These are phyloP conservation scores for Cyclura pinguis DNA, from an alignment of 2,797 vertebrate genomes.

Conservation along the genomic window DNA sequence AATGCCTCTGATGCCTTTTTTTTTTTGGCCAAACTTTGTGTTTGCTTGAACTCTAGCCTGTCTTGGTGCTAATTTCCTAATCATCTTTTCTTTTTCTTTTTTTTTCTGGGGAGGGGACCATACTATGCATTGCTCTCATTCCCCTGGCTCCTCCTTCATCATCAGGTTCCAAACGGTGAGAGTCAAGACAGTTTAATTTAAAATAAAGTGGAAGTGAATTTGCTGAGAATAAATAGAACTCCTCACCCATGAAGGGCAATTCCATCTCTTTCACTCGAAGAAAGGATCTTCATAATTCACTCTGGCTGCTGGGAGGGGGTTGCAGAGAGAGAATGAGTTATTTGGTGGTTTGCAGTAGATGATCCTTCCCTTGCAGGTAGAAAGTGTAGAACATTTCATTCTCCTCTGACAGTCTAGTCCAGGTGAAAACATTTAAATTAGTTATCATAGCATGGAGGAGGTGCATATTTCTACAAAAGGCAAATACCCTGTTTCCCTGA, in stretches of 20 bases:
- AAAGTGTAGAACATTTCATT: constrained; percentile 8
- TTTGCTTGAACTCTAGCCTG: neutral
- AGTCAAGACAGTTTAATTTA: neutral
- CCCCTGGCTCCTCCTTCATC: constrained; percentile 11
- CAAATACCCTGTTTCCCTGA: too few relatives aligned
- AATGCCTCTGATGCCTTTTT: neutral
- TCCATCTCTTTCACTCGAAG: constrained; percentile 1
- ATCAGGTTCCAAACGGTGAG: neutral
- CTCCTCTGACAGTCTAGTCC: neutral
- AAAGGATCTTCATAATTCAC: constrained; percentile 32
- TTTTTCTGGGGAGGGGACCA: neutral
- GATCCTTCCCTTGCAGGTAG: constrained; percentile 3
- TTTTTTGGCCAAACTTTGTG: neutral
- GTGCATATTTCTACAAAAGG: neutral
- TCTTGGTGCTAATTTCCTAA: neutral
- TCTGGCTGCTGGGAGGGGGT: neutral
- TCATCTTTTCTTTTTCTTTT: neutral
- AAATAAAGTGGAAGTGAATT: constrained; percentile 37
- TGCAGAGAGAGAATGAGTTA: neutral
- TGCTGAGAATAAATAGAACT: constrained; percentile 8
- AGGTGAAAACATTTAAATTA: neutral
- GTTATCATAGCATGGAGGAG: neutral
- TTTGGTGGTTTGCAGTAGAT: neutral
- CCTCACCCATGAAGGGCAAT: neutral
- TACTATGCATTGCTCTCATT: neutral